Conservation (phyloP, 2,797 vertebrate species). For the Enteromius radiatus region DNA sequence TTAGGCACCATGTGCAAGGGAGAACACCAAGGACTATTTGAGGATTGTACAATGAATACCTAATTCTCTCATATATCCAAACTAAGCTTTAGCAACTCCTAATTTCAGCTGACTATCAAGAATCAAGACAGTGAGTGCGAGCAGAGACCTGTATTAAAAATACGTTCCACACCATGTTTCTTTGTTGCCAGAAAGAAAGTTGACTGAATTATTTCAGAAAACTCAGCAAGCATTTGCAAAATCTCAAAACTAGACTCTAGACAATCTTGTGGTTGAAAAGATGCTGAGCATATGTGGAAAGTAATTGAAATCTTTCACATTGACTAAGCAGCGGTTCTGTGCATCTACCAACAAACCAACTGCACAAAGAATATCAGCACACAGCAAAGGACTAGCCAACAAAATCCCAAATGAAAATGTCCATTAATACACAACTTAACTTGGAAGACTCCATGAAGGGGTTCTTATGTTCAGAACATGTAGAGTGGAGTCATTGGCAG, state of each 20-base stretch:
- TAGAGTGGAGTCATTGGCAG: no score
- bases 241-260: neutral
- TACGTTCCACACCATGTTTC: no score
- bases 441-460: no score
- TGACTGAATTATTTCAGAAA: neutral
- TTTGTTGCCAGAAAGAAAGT: no score
- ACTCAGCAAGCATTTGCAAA: neutral
- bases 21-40: neutral
- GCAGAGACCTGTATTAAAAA: neutral
- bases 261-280: neutral
- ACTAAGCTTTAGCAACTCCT: neutral
- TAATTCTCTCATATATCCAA: neutral
- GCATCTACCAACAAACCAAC: no score
- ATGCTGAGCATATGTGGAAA: neutral
- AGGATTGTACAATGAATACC: neutral
- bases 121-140: neutral
- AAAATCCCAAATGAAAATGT: neutral
- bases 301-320: neutral
- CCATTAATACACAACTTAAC: neutral
- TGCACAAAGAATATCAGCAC: neutral
- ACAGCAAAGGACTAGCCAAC: neutral
- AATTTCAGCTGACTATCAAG: neutral
- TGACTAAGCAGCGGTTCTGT: no score
- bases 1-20: neutral
- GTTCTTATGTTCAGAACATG: no score